phyloP scores from a whole-genome alignment of 2,797 vertebrate species.

The Oreonectes daqikongensis region DNA sequence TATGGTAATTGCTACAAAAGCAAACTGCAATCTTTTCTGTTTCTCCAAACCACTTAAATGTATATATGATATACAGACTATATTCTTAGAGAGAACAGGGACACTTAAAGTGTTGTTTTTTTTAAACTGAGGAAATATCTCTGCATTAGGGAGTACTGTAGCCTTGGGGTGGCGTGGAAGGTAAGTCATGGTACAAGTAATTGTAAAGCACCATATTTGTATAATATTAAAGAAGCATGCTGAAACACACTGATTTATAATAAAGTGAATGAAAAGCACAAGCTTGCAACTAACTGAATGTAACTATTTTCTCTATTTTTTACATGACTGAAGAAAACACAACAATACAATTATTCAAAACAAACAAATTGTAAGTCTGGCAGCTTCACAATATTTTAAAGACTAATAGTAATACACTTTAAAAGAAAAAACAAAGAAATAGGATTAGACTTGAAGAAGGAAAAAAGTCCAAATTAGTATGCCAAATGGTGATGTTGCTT shows the following conservation, averaged over 20 bases:
- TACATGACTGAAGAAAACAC: background rate
- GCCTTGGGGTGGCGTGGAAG: no score
- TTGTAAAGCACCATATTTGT: no score
- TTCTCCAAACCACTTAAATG: background rate
- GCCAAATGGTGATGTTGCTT: background rate
- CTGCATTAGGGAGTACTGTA: no score
- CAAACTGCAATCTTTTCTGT: background rate
- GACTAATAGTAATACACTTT: background rate
- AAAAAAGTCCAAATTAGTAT: no score
- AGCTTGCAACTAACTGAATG: no score
- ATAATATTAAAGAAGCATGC: background rate
- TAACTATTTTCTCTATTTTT: background rate
- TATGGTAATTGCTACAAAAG: constrained; percentile 12
- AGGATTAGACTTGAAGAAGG: background rate
- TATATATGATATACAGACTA: background rate
- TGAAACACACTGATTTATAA: background rate
- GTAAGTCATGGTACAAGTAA: no score
- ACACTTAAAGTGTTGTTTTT: no score
- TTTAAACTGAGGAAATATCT: background rate
- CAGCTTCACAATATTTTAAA: background rate
- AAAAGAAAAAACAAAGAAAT: background rate
- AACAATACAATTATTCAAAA: background rate
- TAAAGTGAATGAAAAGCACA: background rate
- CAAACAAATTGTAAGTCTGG: background rate
- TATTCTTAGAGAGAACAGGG: background rate